These are phyloP conservation scores for Tachina grossa DNA, from an alignment of 2,888 invertebrate genomes.

Conservation along the genomic window DNA sequence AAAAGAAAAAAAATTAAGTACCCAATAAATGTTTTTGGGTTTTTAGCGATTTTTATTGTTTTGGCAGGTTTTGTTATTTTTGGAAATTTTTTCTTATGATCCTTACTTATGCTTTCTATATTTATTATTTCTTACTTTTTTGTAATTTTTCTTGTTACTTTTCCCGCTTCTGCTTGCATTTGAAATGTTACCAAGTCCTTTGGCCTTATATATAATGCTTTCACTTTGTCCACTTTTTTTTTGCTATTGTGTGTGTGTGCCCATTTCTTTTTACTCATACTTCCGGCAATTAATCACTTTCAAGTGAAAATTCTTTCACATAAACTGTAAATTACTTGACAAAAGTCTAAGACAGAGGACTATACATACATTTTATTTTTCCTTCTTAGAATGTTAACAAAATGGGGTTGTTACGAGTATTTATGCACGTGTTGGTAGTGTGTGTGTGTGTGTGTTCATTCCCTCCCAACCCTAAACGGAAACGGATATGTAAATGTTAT, in stretches of 20 bases:
- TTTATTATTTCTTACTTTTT: background rate
- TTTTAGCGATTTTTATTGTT: too few species aligned
- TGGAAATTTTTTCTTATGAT: background rate
- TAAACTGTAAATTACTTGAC: conserved; percentile 69
- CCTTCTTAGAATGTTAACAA: conserved; percentile 7
- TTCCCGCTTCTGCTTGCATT: background rate
- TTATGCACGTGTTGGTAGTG: background rate
- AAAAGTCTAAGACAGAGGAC: conserved; percentile 45
- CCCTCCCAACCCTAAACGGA: conserved; percentile 74
- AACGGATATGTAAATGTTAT: conserved; percentile 81
- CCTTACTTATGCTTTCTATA: conserved; percentile 26
- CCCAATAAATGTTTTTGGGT: too few species aligned
- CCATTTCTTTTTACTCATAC: conserved; percentile 37
- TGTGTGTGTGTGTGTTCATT: background rate
- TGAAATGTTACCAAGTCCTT: background rate
- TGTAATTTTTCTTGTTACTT: background rate
- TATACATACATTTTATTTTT: background rate
- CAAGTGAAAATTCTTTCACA: conserved; percentile 78
- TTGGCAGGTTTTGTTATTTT: too few species aligned
- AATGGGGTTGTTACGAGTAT: conserved; percentile 9
- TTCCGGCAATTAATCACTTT: conserved; percentile 77
- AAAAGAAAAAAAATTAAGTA: too few species aligned
- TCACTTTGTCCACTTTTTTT: conserved; percentile 48
- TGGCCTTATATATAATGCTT: conserved; percentile 36
- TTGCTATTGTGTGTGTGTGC: conserved; percentile 7